phyloP scores from a whole-genome alignment of 1,140 invertebrate genomes.

The Galleria mellonella region DNA sequence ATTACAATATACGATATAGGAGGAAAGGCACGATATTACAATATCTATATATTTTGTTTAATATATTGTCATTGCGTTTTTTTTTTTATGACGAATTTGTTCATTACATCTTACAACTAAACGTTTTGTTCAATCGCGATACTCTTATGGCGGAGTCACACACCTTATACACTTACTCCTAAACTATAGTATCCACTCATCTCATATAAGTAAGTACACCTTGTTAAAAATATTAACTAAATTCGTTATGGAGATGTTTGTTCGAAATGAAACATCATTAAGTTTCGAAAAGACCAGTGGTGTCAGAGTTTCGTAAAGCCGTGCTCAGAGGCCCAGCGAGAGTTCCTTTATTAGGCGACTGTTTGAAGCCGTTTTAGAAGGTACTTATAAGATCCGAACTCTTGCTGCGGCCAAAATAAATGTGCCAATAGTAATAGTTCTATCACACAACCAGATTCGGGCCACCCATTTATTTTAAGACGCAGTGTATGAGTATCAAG shows the following conservation, averaged over 20 bases:
- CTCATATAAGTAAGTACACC: constrained; percentile 29
- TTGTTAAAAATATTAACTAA: constrained; percentile 37
- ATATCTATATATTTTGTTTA: constrained; percentile 17
- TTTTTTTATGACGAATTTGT: constrained; percentile 5
- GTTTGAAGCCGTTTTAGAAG: background rate
- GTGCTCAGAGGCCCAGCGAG: constrained; percentile 36
- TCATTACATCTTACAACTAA: constrained; percentile 38
- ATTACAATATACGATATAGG: constrained; percentile 12
- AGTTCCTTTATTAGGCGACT: constrained; percentile 1
- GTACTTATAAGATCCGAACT: constrained; percentile 13
- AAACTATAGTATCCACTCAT: constrained; percentile 16
- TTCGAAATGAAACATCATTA: constrained; percentile 43
- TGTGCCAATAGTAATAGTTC: constrained; percentile 56
- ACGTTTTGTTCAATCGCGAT: constrained; percentile 47
- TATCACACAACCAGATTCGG: constrained; percentile 64
- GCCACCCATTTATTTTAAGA: constrained; percentile 48
- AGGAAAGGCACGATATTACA: constrained; percentile 31
- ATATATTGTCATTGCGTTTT: constrained; percentile 6
- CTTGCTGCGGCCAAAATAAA: constrained; percentile 31
- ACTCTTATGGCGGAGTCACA: constrained; percentile 64
- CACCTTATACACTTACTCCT: constrained; percentile 43
- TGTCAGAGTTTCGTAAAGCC: constrained; percentile 68
- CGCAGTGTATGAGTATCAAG: constrained; percentile 36
- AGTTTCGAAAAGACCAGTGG: constrained; percentile 39
- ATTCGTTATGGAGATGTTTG: constrained; percentile 45